phyloP scores from a whole-genome alignment of 2,113 vertebrate species.

The Macaca mulatta region DNA sequence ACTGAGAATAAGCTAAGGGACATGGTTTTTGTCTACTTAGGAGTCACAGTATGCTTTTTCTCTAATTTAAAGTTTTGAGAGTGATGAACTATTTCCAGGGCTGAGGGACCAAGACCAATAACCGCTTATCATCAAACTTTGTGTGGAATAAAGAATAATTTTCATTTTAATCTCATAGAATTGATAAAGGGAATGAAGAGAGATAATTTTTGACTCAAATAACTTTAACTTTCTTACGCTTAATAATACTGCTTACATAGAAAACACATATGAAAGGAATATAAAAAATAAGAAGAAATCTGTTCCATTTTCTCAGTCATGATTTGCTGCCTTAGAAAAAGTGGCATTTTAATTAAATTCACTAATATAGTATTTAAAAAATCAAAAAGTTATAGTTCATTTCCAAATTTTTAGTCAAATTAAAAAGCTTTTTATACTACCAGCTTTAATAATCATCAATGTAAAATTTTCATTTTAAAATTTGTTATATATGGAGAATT shows the following conservation, averaged over 20 bases:
- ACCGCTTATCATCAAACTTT: slow-evolving; percentile 39
- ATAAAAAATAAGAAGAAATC: slow-evolving; percentile 10
- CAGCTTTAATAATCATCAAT: background rate
- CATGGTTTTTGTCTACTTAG: slow-evolving; percentile 59
- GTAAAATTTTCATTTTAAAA: slow-evolving; percentile 25
- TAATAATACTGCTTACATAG: background rate
- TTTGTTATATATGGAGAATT: background rate
- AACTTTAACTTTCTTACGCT: slow-evolving; percentile 17
- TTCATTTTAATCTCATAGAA: slow-evolving; percentile 25
- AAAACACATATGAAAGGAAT: slow-evolving; percentile 42
- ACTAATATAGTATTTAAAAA: background rate
- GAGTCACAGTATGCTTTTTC: slow-evolving; percentile 25
- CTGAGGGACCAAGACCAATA: background rate
- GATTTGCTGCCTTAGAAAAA: background rate
- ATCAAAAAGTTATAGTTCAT: background rate
- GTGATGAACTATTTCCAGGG: slow-evolving; percentile 22
- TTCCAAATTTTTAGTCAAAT: background rate
- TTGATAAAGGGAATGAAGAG: background rate
- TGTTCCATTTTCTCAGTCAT: background rate
- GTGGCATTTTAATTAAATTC: background rate
- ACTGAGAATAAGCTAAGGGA: slow-evolving; percentile 27
- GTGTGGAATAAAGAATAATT: slow-evolving; percentile 10
- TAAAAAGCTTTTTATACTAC: background rate
- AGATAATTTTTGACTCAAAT: slow-evolving; percentile 55
- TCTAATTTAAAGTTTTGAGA: slow-evolving; percentile 61